phyloP scores from a whole-genome alignment of 1,140 invertebrate species.

The Sitobion miscanthi region DNA sequence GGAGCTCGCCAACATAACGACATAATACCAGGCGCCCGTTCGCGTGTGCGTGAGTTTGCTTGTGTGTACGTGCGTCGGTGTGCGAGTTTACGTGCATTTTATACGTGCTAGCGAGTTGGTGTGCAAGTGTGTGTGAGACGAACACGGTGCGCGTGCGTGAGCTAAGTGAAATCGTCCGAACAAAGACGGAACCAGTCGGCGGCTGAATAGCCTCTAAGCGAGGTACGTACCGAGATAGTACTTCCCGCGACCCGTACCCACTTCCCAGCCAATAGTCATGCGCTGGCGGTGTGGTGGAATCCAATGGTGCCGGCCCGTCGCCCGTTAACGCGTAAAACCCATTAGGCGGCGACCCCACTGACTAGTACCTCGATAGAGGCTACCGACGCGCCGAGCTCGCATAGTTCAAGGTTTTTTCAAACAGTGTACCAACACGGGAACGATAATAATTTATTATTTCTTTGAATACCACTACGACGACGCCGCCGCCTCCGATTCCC shows the following conservation, averaged over 20 bases:
- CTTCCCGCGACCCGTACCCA: background rate
- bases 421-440: background rate
- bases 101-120: background rate
- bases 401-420: constrained; percentile 49
- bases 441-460: background rate
- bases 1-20: background rate
- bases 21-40: too few relatives aligned
- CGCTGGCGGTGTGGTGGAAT: background rate
- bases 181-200: constrained; percentile 36
- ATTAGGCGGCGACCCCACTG: constrained; percentile 42
- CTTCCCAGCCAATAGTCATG: background rate
- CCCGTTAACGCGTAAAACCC: constrained; percentile 13
- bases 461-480: background rate
- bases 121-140: background rate
- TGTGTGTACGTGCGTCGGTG: background rate
- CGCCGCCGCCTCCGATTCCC: background rate
- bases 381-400: background rate
- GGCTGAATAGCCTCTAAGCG: constrained; percentile 25
- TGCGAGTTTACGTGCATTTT: background rate
- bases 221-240: background rate
- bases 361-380: constrained; percentile 33
- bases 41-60: background rate
- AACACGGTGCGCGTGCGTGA: background rate
- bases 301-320: constrained; percentile 8
- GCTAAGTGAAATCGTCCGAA: constrained; percentile 3